Percentiles rank a stretch among this genome's conserved stretches.
Conservation (phyloP, 1,140 invertebrate species). For the Trachelipus rathkii region DNA sequence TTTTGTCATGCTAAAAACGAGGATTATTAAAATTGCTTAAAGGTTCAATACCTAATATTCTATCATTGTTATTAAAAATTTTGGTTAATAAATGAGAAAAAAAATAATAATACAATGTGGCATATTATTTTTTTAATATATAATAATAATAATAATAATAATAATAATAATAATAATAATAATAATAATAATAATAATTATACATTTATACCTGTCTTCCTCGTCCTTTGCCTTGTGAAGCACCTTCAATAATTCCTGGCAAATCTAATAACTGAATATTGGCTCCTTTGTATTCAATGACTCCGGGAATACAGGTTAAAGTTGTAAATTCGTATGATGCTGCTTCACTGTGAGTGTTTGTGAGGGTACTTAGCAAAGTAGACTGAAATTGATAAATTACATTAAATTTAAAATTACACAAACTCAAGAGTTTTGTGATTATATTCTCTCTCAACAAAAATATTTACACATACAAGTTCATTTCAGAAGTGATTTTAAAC, state of each 20-base stretch:
- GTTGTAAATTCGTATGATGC: constrained; percentile 99
- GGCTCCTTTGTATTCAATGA: constrained; percentile 82
- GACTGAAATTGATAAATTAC: constrained; percentile 62
- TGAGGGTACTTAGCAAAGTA: constrained; percentile 85
- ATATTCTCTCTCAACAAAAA: too few species aligned
- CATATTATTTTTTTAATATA: not conserved
- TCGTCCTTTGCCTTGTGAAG: constrained; percentile 85
- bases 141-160: not conserved
- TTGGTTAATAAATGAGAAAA: not conserved
- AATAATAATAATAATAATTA: not conserved
- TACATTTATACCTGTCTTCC: constrained; percentile 63
- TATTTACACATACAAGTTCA: too few species aligned
- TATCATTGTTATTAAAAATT: not conserved
- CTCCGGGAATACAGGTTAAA: constrained; percentile 97
- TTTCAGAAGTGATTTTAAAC: too few species aligned
- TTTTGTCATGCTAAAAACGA: too few species aligned
- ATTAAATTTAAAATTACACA: too few species aligned
- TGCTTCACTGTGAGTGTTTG: constrained; percentile 89
- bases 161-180: not conserved
- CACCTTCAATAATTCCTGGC: constrained; percentile 95
- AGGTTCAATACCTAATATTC: too few species aligned
- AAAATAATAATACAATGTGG: not conserved
- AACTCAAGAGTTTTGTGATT: too few species aligned
- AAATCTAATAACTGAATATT: constrained; percentile 97
- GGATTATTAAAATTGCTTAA: too few species aligned